These are phyloP conservation scores for Ciconia maguari DNA, from an alignment of 2,113 vertebrate genomes.

Conservation along the genomic window DNA sequence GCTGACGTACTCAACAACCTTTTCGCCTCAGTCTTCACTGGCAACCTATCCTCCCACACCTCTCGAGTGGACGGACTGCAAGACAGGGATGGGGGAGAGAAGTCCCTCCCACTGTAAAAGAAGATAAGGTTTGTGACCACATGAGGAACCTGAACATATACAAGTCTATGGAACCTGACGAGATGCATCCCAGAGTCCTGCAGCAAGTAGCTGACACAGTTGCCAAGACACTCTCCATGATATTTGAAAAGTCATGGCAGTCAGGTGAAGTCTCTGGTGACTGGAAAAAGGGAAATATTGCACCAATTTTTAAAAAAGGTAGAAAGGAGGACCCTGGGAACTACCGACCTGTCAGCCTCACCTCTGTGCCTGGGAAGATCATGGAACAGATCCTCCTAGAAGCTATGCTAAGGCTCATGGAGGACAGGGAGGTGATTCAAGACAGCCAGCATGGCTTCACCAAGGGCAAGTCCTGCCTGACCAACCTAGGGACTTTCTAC, in stretches of 20 bases:
- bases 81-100: background rate
- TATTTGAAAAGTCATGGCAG: background rate
- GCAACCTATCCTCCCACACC: background rate
- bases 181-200: background rate
- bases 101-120: background rate
- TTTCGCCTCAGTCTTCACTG: background rate
- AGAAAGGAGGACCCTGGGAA: background rate
- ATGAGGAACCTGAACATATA: background rate
- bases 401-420: background rate
- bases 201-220: background rate
- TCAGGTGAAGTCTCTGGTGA: background rate
- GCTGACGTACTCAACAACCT: background rate
- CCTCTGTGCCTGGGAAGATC: background rate
- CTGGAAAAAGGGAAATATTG: background rate
- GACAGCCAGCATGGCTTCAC: background rate
- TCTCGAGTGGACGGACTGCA: rapidly evolving
- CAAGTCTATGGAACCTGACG: background rate
- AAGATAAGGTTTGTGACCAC: background rate
- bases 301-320: background rate
- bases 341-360: background rate
- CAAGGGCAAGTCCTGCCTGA: no score
- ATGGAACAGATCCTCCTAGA: background rate
- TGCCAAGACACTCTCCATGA: background rate
- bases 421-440: background rate
- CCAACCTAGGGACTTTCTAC: background rate